Base-by-base conservation (phyloP, 1,140 invertebrate species). In the Pseudomyrmex gracilis region DNA sequence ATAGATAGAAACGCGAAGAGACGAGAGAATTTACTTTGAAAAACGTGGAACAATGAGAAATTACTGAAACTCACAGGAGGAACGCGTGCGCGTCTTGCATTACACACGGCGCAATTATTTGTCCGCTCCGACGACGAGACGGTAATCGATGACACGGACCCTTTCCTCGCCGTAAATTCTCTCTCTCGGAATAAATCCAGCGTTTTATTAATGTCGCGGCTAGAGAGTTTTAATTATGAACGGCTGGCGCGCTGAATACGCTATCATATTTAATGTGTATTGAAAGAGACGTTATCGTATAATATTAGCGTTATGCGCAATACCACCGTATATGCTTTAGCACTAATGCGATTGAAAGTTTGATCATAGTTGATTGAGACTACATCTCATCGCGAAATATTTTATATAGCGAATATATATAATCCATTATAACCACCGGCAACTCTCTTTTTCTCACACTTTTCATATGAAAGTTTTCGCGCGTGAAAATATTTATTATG, bases 211-310 rank as follows among this genome's bases (percentile, higher is more conserved):
- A 71, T 70, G 76, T 70, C 66, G 66, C 45, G 66, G 64, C 15
- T 71, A 20, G 53, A 20, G 53, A 80, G 76, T 80, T 80, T 80
- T 80, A 80, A 80, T 80, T 80, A 80, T 80, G 22, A 71, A 80
- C 43, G 15, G 10, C 45, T 43, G 2, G 4, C 22, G 12, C 55
- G 45, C 22, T 17, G 15, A 80, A 61, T 34, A 17, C 51, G 67
- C 34, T 34, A 80, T 60, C 66, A 58, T 47, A 66, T 43, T 80
- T 70, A 70, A 78, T 70, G 57, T 22, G 66, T 49, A 80, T 61
- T 70, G 51, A 71, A 80, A 80, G 76, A 58, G 66, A 80, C 58
- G 64, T 80, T 80, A 71, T 60, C 76, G 5, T 49, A 17, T 80
- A 71, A 58, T 71, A 70, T 68, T 77, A 67, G 74, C 57, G 57